Percentiles rank a stretch among this genome's conserved stretches.
These are phyloP conservation scores for Pelodiscus sinensis DNA, from an alignment of 2,113 vertebrate species.

Conservation along the genomic window DNA sequence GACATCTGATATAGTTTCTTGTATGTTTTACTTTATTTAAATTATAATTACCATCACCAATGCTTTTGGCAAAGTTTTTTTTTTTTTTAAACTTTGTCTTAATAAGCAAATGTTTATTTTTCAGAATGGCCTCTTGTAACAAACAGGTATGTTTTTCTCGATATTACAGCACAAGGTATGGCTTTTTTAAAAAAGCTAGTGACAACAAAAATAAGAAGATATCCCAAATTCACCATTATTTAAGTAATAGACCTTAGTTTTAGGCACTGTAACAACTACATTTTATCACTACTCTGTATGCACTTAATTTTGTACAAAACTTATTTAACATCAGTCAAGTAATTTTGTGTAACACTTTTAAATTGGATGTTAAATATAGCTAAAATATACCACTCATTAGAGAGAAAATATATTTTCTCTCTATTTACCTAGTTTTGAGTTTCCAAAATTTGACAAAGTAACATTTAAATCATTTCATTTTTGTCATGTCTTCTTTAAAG, in stretches of 20 bases:
- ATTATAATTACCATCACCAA: background rate
- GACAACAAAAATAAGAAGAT: background rate
- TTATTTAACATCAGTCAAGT: background rate
- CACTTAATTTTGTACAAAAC: background rate
- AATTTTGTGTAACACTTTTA: background rate
- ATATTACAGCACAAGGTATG: background rate
- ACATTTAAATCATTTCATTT: background rate
- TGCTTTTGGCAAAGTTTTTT: too few species aligned
- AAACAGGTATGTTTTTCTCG: background rate
- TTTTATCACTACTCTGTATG: background rate
- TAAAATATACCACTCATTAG: background rate
- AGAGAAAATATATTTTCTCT: background rate
- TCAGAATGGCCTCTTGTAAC: background rate
- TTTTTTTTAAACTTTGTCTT: too few species aligned
- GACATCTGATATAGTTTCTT: fast-evolving
- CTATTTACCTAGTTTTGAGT: background rate
- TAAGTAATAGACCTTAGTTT: background rate
- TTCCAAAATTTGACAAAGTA: background rate
- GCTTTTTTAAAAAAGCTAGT: background rate
- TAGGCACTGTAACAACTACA: too few species aligned
- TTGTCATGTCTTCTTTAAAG: background rate
- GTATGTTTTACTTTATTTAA: background rate
- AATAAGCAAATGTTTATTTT: background rate
- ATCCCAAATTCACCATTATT: background rate
- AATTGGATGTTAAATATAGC: background rate